Evolutionary conservation across 2,888 invertebrate species (phyloP).

Genomic region (Coremacera marginata): DNA sequence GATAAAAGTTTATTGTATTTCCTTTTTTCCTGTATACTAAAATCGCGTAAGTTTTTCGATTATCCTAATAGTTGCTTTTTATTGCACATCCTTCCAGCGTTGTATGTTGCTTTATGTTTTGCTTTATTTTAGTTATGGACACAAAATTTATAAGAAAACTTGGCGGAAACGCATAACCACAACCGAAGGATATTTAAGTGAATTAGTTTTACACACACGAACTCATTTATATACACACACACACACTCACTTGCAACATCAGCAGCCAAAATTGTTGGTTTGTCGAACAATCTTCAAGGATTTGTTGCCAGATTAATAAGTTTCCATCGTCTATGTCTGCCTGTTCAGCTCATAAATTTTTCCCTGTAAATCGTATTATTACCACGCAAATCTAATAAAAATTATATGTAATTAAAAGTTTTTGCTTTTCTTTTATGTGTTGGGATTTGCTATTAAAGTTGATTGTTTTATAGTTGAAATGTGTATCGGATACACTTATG

Average conservation of each 20-base stretch:
- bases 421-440: no score
- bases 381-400: slow-evolving; percentile 14
- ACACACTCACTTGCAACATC: not conserved
- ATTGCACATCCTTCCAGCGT: not conserved
- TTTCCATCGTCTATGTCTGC: not conserved
- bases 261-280: not conserved
- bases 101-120: not conserved
- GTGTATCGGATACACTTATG: no score
- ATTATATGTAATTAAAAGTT: slow-evolving; percentile 16
- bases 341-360: not conserved
- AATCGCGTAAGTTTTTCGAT: slow-evolving; percentile 19
- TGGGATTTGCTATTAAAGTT: no score
- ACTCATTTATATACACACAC: not conserved
- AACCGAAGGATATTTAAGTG: not conserved
- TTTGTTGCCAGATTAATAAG: not conserved
- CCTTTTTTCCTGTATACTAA: no score
- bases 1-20: no score
- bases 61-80: slow-evolving; percentile 12
- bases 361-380: not conserved
- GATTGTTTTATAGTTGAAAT: no score
- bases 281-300: no score
- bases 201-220: slow-evolving; percentile 13
- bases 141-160: not conserved
- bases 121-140: not conserved
- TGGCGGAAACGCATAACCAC: not conserved